Evolutionary conservation across 2,888 invertebrate genomes (phyloP), one percentile per base, ranked within the genome.

Genomic region (Euplagia quadripunctaria): DNA sequence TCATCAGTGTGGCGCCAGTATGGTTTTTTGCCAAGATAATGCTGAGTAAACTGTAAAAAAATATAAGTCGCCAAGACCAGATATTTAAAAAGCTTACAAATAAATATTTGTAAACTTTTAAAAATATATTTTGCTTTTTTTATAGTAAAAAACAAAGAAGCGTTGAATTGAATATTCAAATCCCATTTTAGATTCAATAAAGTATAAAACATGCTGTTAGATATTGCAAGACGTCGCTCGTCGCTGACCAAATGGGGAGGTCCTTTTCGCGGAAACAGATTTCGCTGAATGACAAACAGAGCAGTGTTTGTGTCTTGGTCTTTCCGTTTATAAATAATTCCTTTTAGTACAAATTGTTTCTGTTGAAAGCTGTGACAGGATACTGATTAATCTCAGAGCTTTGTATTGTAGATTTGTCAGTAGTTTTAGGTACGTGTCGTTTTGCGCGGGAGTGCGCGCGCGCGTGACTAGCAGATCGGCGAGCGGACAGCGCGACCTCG

Each of bases 401-500:
- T 61, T 11, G 42, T 68, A 64, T 52, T 52, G 64, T 55, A 64
- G 41, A 55, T 68, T 68, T 72, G 55, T 49, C 49, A 58, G 55
- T 68, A 64, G 71, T 55, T 41, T 64, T 55, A 65, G 65, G 2
- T 72, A 72, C 64, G 31, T 75, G 31, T 64, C 65, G 66, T 58
- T 76, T 74, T 75, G 76, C 78, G 81, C 81, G 78, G 76, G 74
- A 82, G 81, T 81, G 86, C 84, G 84, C 85, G 87, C 43, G 43
- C 43, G 43, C 86, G 85, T 88, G 88, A 88, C 87, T 83, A 78
- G 78, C 75, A 85, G 83, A 84, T 80, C 82, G 81, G 82, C 81
- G 82, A 79, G 84, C 88, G 86, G 87, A 85, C 90, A 85, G 82
- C 85, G 85, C 92, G 94, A 94, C 94, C 94, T 94, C 95, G 93